These are phyloP conservation scores for Heliocidaris erythrogramma DNA, from an alignment of 35 echinoderm and acorn worm genomes.

Conservation along the genomic window DNA sequence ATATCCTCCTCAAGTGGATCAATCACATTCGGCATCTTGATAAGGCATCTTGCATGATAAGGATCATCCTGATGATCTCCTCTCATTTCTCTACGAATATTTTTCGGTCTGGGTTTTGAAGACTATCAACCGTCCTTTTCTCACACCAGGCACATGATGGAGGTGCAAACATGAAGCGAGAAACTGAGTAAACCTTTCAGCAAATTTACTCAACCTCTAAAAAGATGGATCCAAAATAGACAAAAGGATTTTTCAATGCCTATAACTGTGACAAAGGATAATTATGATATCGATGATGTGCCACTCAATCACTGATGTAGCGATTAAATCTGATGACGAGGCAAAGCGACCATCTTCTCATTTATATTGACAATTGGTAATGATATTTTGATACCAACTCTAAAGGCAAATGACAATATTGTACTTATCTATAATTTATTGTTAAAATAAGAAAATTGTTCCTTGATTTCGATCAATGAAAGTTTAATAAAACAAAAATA, in stretches of 20 bases:
- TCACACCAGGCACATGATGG: background rate
- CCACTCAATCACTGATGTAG: background rate
- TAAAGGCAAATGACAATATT: no score
- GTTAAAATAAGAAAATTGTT: no score
- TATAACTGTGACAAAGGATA: background rate
- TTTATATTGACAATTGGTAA: no score
- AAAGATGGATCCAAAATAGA: background rate
- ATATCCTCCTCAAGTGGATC: no score
- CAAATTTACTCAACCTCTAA: constrained; percentile 18
- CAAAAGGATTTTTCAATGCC: no score
- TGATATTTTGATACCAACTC: no score
- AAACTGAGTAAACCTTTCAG: constrained; percentile 31
- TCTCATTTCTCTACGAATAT: background rate
- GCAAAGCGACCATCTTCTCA: background rate
- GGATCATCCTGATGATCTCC: no score
- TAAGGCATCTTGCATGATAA: no score
- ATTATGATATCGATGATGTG: background rate
- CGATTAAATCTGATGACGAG: background rate
- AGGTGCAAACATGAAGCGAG: background rate
- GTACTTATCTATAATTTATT: no score
- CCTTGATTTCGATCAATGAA: no score
- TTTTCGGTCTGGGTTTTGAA: background rate
- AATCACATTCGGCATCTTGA: no score
- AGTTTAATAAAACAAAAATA: no score
- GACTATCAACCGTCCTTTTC: background rate